Evolutionary conservation across 1,140 invertebrate genomes (phyloP).

Genomic region (Neomicropteryx cornuta): DNA sequence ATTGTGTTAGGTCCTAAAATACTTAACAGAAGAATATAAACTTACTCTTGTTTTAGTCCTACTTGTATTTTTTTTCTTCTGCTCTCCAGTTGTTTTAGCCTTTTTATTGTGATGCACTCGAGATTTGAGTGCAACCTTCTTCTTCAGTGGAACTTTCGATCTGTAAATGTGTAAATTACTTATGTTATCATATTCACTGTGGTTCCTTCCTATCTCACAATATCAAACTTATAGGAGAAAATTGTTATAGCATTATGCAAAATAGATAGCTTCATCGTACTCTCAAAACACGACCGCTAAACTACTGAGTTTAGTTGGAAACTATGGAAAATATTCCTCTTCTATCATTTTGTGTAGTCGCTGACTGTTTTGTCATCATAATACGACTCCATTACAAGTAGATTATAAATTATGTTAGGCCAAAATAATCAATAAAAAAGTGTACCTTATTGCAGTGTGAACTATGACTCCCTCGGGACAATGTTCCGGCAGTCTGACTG

Average conservation of each 20-base stretch:
- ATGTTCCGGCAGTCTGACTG: slow-evolving; percentile 64
- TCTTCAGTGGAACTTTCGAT: slow-evolving; percentile 63
- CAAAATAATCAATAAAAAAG: background rate
- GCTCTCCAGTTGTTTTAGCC: slow-evolving; percentile 32
- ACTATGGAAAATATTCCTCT: background rate
- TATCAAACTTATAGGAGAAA: background rate
- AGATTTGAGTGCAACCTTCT: slow-evolving; percentile 47
- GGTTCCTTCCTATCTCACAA: background rate
- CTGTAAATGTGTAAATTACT: slow-evolving; percentile 23
- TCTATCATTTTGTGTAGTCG: background rate
- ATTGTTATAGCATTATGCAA: background rate
- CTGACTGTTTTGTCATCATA: background rate
- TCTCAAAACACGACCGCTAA: background rate
- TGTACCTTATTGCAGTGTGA: slow-evolving; percentile 51
- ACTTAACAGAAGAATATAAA: slow-evolving; percentile 3
- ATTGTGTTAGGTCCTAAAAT: background rate
- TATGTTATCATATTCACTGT: slow-evolving; percentile 3
- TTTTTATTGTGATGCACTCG: slow-evolving; percentile 46
- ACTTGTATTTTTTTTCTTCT: slow-evolving; percentile 27
- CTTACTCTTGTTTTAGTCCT: slow-evolving; percentile 38
- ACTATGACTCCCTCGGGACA: slow-evolving; percentile 59
- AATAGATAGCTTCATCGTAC: background rate
- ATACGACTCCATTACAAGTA: background rate
- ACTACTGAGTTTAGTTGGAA: background rate
- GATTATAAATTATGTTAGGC: background rate